Evolutionary conservation across 2,113 vertebrate genomes (phyloP).

Genomic region (Mormyrus lacerda): DNA sequence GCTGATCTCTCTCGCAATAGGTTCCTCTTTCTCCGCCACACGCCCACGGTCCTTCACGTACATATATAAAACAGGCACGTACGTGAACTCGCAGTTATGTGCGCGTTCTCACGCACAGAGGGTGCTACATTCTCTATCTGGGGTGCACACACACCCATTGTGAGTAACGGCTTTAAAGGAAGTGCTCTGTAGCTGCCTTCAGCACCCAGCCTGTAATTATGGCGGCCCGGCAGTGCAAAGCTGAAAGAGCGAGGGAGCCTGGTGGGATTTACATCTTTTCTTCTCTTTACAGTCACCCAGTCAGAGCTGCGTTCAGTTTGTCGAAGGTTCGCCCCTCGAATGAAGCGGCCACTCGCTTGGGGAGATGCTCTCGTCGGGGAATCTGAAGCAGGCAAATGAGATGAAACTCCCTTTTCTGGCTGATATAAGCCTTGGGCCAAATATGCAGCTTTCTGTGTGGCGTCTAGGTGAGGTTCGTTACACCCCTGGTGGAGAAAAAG

Average conservation of each 20-base stretch:
- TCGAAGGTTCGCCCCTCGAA: not conserved
- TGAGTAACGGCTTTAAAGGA: not conserved
- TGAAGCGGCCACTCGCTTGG: not conserved
- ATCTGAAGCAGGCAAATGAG: slow-evolving; percentile 18
- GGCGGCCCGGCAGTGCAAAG: not conserved
- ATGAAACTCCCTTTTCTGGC: not conserved
- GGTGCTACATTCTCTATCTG: not conserved
- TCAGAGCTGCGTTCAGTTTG: not conserved
- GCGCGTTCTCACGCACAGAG: not conserved
- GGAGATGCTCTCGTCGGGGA: not conserved
- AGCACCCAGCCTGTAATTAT: not conserved
- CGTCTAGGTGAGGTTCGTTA: not conserved
- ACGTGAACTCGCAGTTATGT: not conserved
- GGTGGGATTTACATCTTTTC: not conserved
- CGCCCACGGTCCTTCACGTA: not conserved
- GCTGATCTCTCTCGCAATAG: slow-evolving; percentile 36
- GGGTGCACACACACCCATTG: not conserved
- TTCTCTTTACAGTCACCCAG: not conserved
- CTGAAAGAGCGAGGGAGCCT: not conserved
- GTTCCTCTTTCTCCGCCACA: not conserved
- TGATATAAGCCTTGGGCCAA: slow-evolving; percentile 1
- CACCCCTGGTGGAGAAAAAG: not conserved
- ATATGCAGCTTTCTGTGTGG: not conserved
- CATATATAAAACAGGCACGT: not conserved
- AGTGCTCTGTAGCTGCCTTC: not conserved